Evolutionary conservation across 2,888 invertebrate species (phyloP), one percentile per base, ranked within the genome.

Genomic region (Nycteola revayana): DNA sequence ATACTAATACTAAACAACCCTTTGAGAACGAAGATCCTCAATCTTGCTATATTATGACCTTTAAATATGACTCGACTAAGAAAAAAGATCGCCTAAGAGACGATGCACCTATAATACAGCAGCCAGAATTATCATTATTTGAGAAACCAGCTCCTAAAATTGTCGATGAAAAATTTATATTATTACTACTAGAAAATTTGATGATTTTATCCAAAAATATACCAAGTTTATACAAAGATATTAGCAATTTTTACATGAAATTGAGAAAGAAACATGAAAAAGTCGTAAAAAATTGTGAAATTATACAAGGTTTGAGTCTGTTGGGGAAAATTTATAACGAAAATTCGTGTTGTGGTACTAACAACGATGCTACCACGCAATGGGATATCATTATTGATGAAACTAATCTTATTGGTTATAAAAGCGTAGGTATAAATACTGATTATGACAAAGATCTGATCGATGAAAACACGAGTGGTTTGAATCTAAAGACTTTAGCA

Each of bases 161-260:
- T 4, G 75, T 86, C 2, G 77, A 85, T 22, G 83, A 85, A 35
- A 71, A 72, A 36, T 82, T 82, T 33, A 77, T 86, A 26, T 33
- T 83, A 1, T 44, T 77, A n/a, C 43, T 85, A 1, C 44, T 85
- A 18, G 80, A 84, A 58, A 79, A 84, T 51, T 53, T 85, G 8
- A 60, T 69, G 1, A 41, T 69, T 2, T 55, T 86, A 0, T 77
- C 85, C 0, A 75, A 74, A 47, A 72, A 66, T 28, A 39, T 72
- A 24, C 76, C 79, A 0, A 55, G 39, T 25, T 30, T 79, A 9
- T 56, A 77, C 30, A 80, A 75, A 63, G 84, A 86, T 29, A 76
- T 87, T 4, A 68, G 70, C 24, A 53, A 42, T 10, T 50, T 85
- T 8, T 76, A 69, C 44, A 9, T 62, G 0, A 80, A 78, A 35